phyloP scores from a whole-genome alignment of 2,888 invertebrate species.

The Himalopsyche anomala region DNA sequence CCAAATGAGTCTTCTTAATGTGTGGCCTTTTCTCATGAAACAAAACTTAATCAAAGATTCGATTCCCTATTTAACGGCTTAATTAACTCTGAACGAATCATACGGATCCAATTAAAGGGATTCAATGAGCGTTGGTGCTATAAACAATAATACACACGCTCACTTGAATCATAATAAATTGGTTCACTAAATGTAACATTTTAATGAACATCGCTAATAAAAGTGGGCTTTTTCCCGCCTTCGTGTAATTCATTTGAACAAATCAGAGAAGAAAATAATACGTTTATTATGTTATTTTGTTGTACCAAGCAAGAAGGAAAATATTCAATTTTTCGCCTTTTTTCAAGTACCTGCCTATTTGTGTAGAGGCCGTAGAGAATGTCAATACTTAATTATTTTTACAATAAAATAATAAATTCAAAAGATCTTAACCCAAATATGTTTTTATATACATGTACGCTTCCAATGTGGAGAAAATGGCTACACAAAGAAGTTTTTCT shows the following conservation, averaged over 20 bases:
- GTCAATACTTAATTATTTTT: too few species aligned
- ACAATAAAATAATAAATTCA: too few species aligned
- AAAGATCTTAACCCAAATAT: too few species aligned
- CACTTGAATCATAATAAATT: slow-evolving; percentile 46
- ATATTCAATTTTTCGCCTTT: too few species aligned
- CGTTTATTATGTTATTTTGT: too few species aligned
- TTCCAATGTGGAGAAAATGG: too few species aligned
- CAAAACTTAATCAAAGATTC: slow-evolving; percentile 19
- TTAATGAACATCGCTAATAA: slow-evolving; percentile 55
- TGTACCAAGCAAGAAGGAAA: too few species aligned
- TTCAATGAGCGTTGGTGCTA: slow-evolving; percentile 44
- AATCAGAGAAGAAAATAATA: neutral
- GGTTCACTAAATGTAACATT: slow-evolving; percentile 56
- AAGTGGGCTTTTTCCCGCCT: slow-evolving; percentile 8
- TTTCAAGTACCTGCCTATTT: too few species aligned
- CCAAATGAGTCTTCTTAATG: neutral
- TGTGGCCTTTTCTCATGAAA: slow-evolving; percentile 17
- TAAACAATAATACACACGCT: slow-evolving; percentile 43
- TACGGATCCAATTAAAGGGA: slow-evolving; percentile 60
- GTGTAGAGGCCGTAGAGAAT: too few species aligned
- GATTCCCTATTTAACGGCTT: slow-evolving; percentile 35
- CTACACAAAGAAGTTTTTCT: too few species aligned
- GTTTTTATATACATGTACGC: too few species aligned
- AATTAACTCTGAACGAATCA: slow-evolving; percentile 23
- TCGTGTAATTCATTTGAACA: neutral